A percentile compares a stretch with the other conserved stretches of the same genome.
Evolutionary conservation across 2,113 vertebrate species (phyloP).

Genomic region (Nicator chloris): DNA sequence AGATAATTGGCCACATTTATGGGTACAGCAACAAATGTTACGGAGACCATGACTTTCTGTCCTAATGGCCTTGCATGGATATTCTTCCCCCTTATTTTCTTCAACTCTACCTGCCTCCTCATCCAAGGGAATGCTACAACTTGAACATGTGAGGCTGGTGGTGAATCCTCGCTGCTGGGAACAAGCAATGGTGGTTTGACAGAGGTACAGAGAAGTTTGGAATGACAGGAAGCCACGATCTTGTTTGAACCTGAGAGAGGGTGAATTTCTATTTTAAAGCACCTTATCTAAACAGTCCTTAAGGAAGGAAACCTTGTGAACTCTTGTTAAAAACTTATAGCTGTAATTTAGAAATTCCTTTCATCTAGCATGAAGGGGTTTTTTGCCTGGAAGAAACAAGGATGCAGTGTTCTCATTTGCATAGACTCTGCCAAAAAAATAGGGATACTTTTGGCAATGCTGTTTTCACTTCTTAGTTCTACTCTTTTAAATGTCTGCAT

Average conservation of each 20-base stretch:
- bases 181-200: background rate
- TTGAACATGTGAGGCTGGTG: fast-evolving
- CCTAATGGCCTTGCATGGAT: background rate
- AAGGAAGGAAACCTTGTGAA: constrained; percentile 40
- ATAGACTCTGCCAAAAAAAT: background rate
- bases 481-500: background rate
- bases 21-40: background rate
- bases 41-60: fast-evolving
- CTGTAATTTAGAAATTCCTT: constrained; percentile 44
- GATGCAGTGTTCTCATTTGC: constrained; percentile 32
- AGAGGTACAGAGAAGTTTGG: background rate
- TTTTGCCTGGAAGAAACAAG: constrained; percentile 42
- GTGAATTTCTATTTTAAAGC: constrained; percentile 14
- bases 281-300: constrained; percentile 2
- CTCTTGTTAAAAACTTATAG: constrained; percentile 35
- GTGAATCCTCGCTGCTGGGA: background rate
- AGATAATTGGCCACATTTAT: background rate
- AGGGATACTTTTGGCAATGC: background rate
- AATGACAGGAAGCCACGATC: background rate
- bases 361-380: constrained; percentile 26
- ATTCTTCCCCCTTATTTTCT: background rate
- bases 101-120: background rate
- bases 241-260: constrained; percentile 14
- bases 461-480: background rate
- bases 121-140: fast-evolving